A percentile compares a stretch with the other conserved stretches of the same genome.
phyloP scores from a whole-genome alignment of 2,888 invertebrate species.

The Gari tellinella region DNA sequence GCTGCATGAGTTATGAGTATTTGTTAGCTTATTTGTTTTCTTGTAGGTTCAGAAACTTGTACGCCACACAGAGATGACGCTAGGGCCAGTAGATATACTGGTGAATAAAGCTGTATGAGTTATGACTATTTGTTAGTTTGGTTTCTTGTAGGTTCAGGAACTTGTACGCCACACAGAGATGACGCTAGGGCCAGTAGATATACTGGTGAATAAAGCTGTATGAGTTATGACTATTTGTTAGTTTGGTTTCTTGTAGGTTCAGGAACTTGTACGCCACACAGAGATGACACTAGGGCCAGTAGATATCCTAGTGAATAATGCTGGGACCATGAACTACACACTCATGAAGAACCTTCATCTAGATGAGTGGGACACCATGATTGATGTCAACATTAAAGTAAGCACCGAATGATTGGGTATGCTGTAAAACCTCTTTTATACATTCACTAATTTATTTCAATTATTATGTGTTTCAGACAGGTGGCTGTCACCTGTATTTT shows the following conservation, averaged over 20 bases:
- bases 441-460: too few species aligned
- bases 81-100: conserved; percentile 81
- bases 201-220: conserved; percentile 84
- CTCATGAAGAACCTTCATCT: conserved; percentile 83
- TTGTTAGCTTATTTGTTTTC: too few species aligned
- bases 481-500: too few species aligned
- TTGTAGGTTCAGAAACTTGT: conserved; percentile 79
- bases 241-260: conserved; percentile 76
- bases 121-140: too few species aligned
- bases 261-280: conserved; percentile 77
- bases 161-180: conserved; percentile 79
- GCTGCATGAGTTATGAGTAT: too few species aligned
- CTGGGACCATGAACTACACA: conserved; percentile 84
- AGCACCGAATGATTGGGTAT: conserved; percentile 3
- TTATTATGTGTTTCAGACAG: too few species aligned
- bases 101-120: too few species aligned
- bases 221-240: too few species aligned
- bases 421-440: too few species aligned
- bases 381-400: conserved; percentile 84
- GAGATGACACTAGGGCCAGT: conserved; percentile 80
- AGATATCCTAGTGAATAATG: conserved; percentile 84
- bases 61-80: conserved; percentile 75
- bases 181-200: conserved; percentile 81
- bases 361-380: conserved; percentile 83
- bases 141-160: conserved; percentile 73